Conservation (phyloP, 2,797 vertebrate genomes). For the Galaxias olidus region DNA sequence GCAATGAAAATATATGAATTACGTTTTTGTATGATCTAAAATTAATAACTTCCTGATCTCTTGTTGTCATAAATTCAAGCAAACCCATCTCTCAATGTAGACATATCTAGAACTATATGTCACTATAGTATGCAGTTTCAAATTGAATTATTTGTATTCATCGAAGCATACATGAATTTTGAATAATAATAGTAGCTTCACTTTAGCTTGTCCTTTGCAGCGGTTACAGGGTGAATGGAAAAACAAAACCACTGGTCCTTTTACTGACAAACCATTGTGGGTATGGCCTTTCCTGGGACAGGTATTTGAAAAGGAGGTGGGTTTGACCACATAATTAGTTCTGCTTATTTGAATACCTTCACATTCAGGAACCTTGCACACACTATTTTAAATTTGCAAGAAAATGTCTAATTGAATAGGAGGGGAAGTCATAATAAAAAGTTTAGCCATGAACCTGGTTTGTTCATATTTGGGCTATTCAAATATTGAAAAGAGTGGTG, state of each 20-base stretch:
- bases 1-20: too few species aligned
- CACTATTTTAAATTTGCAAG: slow-evolving; percentile 64
- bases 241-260: slow-evolving; percentile 77
- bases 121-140: too few species aligned
- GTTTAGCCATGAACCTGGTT: slow-evolving; percentile 67
- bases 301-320: slow-evolving; percentile 57
- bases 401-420: slow-evolving; percentile 62
- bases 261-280: slow-evolving; percentile 80
- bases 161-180: slow-evolving; percentile 53
- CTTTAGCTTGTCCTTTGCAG: slow-evolving; percentile 46
- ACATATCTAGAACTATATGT: too few species aligned
- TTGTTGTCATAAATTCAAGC: too few species aligned
- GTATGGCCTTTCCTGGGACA: slow-evolving; percentile 69
- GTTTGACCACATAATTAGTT: slow-evolving; percentile 66
- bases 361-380: slow-evolving; percentile 72
- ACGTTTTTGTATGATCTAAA: too few species aligned
- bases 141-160: neutral
- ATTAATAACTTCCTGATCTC: too few species aligned
- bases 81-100: too few species aligned
- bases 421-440: slow-evolving; percentile 69
- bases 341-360: slow-evolving; percentile 77
- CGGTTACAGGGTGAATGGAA: slow-evolving; percentile 79
- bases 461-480: slow-evolving; percentile 67
- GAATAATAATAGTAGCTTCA: slow-evolving; percentile 64
- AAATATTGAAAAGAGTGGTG: slow-evolving; percentile 58